phyloP scores from a whole-genome alignment of 1,140 invertebrate genomes.

The Atta colombica region DNA sequence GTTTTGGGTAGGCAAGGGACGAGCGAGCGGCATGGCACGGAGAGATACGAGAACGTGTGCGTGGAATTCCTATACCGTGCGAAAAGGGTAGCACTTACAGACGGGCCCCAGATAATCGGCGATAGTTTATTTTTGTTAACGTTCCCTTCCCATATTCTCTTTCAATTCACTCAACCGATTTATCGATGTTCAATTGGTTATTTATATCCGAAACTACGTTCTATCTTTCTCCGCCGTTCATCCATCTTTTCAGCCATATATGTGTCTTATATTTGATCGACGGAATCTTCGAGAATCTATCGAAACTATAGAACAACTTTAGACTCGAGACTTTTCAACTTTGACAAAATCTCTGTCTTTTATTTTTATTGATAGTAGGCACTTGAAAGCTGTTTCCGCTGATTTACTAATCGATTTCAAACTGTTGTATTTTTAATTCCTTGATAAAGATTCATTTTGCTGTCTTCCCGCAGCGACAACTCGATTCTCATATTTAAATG shows the following conservation, averaged over 20 bases:
- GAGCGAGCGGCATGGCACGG: background rate
- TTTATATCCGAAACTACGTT: constrained; percentile 68
- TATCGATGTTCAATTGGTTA: constrained; percentile 77
- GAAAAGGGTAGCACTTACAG: constrained; percentile 60
- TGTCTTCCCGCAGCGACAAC: background rate
- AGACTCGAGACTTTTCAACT: background rate
- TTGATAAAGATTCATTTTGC: background rate
- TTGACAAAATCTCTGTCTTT: background rate
- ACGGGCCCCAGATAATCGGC: constrained; percentile 65
- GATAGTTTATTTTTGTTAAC: constrained; percentile 76
- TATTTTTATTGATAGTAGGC: background rate
- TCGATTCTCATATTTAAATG: background rate
- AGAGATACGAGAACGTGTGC: constrained; percentile 44
- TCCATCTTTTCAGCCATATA: constrained; percentile 8
- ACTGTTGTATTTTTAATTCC: background rate
- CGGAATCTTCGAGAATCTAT: background rate
- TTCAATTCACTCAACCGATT: constrained; percentile 72
- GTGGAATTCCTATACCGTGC: constrained; percentile 60
- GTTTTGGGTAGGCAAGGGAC: constrained; percentile 65
- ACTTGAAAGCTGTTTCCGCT: background rate
- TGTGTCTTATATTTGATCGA: background rate
- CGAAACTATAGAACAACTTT: background rate
- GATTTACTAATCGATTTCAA: background rate
- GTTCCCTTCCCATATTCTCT: background rate
- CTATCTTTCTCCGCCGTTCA: constrained; percentile 1